phyloP scores from a whole-genome alignment of 2,113 vertebrate genomes.

The Mustelus asterias region DNA sequence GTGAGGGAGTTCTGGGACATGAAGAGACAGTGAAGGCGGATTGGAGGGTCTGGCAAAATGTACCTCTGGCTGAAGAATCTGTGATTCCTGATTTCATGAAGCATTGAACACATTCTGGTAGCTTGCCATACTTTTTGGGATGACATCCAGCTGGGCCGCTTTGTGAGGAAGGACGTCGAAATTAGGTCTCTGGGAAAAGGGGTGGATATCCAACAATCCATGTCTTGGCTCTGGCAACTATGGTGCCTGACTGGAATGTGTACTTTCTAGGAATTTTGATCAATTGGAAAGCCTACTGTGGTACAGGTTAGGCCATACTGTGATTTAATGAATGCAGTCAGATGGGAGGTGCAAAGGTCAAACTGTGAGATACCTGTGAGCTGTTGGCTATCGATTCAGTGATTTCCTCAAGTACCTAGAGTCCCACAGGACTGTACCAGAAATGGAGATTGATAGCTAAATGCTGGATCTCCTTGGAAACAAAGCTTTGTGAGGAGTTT shows the following conservation, averaged over 20 bases:
- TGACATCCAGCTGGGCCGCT: too few relatives aligned
- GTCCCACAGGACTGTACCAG: background rate
- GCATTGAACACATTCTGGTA: background rate
- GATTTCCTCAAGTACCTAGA: background rate
- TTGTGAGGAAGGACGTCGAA: too few relatives aligned
- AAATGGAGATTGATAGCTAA: background rate
- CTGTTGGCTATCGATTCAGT: background rate
- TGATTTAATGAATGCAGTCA: too few relatives aligned
- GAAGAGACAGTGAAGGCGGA: background rate
- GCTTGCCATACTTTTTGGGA: background rate
- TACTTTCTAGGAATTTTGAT: too few relatives aligned
- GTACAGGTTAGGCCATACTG: too few relatives aligned
- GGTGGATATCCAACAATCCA: too few relatives aligned
- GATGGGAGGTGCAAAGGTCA: too few relatives aligned
- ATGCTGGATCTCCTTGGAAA: background rate
- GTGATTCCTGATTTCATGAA: background rate
- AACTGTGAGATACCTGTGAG: background rate
- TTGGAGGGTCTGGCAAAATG: background rate
- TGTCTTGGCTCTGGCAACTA: too few relatives aligned
- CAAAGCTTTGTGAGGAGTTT: background rate
- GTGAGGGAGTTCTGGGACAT: background rate
- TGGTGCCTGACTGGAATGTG: too few relatives aligned
- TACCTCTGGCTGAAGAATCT: background rate
- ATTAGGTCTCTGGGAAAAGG: too few relatives aligned
- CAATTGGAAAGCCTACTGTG: too few relatives aligned